phyloP scores from a whole-genome alignment of 2,888 invertebrate genomes.

The Yponomeuta sedellus region DNA sequence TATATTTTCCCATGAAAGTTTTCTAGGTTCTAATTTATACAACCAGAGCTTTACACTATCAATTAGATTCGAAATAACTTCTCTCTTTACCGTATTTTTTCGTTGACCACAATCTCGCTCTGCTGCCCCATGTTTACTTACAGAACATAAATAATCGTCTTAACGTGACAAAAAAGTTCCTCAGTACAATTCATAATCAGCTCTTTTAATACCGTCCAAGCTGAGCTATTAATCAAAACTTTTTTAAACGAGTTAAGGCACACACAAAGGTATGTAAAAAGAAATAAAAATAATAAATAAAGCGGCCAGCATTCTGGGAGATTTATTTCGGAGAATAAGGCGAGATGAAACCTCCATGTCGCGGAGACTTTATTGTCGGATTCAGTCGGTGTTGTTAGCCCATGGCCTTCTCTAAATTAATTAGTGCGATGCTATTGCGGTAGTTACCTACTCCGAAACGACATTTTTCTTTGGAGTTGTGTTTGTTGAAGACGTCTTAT shows the following conservation, averaged over 20 bases:
- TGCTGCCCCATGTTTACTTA: slow-evolving; percentile 38
- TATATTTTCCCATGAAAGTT: background rate
- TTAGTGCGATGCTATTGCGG: slow-evolving; percentile 43
- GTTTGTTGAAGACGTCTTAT: too few species aligned
- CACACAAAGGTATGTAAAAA: slow-evolving; percentile 57
- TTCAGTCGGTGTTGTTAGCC: slow-evolving; percentile 46
- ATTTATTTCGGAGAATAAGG: slow-evolving; percentile 72
- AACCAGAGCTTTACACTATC: background rate
- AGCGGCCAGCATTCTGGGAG: slow-evolving; percentile 59
- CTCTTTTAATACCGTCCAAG: slow-evolving; percentile 49
- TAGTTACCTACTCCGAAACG: too few species aligned
- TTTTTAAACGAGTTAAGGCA: slow-evolving; percentile 50
- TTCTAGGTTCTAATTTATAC: background rate
- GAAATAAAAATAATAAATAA: slow-evolving; percentile 77
- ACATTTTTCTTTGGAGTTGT: too few species aligned
- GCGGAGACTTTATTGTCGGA: slow-evolving; percentile 61
- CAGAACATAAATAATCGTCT: slow-evolving; percentile 62
- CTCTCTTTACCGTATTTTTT: slow-evolving; percentile 1
- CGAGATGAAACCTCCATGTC: slow-evolving; percentile 51
- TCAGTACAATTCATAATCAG: slow-evolving; percentile 60
- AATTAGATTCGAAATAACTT: background rate
- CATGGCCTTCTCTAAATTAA: slow-evolving; percentile 54
- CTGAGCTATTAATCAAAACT: slow-evolving; percentile 64
- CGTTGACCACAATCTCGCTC: slow-evolving; percentile 28
- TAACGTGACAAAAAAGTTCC: slow-evolving; percentile 55